Conservation (phyloP, 2,797 vertebrate genomes). For the Mus caroli region DNA sequence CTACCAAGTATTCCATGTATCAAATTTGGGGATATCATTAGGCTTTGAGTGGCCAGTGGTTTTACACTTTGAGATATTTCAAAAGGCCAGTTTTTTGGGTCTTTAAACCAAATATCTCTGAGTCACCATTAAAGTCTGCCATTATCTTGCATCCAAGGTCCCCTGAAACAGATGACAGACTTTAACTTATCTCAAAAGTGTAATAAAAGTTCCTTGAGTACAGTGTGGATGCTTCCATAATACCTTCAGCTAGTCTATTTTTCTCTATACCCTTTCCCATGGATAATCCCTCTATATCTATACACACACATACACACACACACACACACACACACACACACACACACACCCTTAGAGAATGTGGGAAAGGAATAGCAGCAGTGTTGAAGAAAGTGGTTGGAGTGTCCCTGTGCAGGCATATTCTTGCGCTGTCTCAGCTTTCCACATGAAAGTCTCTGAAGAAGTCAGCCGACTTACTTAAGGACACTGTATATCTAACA, state of each 20-base stretch:
- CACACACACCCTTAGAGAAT: too few species aligned
- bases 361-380: background rate
- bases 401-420: too few species aligned
- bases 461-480: background rate
- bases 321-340: too few species aligned
- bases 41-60: background rate
- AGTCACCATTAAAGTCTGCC: background rate
- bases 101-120: background rate
- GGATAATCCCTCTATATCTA: background rate
- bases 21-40: background rate
- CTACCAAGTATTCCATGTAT: background rate
- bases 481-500: background rate
- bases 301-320: background rate
- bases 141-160: background rate
- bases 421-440: background rate
- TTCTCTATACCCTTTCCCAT: background rate
- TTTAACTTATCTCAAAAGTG: background rate
- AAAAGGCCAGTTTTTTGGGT: too few species aligned
- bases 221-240: background rate
- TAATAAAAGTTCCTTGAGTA: background rate
- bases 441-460: background rate
- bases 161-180: background rate
- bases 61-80: background rate
- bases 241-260: background rate
- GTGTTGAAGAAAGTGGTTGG: background rate